Conservation (phyloP, 2,797 vertebrate genomes). For the Neosalanx taihuensis region DNA sequence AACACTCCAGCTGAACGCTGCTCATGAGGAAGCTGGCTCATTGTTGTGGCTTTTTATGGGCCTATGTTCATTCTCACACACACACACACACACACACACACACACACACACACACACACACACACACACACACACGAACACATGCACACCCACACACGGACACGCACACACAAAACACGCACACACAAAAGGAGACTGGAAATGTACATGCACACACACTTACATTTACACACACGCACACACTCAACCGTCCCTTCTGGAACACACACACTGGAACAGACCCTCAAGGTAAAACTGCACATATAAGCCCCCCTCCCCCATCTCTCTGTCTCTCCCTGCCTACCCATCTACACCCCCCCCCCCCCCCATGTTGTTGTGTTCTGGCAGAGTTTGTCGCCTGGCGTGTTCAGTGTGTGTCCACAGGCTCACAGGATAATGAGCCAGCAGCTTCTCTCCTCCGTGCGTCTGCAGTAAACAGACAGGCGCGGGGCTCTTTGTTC, state of each 20-base stretch:
- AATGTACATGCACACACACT: slow-evolving; percentile 34
- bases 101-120: slow-evolving; percentile 27
- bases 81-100: slow-evolving; percentile 24
- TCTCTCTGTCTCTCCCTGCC: neutral
- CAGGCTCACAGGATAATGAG: slow-evolving; percentile 46
- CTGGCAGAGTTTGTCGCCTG: slow-evolving; percentile 25
- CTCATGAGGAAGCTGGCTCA: too few relatives aligned
- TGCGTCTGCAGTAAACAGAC: slow-evolving; percentile 41
- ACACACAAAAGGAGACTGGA: too few relatives aligned
- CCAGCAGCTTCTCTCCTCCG: slow-evolving; percentile 25
- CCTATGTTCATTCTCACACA: neutral
- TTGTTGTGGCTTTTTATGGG: too few relatives aligned
- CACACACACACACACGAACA: neutral
- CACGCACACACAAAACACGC: too few relatives aligned
- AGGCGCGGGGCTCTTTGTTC: slow-evolving; percentile 53
- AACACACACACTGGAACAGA: too few relatives aligned
- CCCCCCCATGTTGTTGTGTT: slow-evolving; percentile 19
- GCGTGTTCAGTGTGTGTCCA: slow-evolving; percentile 39
- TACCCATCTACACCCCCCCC: slow-evolving; percentile 21
- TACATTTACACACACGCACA: slow-evolving; percentile 16
- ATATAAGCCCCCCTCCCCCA: too few relatives aligned
- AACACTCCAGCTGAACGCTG: too few relatives aligned
- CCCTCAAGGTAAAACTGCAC: too few relatives aligned
- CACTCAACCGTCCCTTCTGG: too few relatives aligned
- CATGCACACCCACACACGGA: too few relatives aligned